A percentile compares a stretch with the other conserved stretches of the same genome.
Conservation (phyloP, 2,888 invertebrate genomes). For the Rambutsinella grinnellia region DNA sequence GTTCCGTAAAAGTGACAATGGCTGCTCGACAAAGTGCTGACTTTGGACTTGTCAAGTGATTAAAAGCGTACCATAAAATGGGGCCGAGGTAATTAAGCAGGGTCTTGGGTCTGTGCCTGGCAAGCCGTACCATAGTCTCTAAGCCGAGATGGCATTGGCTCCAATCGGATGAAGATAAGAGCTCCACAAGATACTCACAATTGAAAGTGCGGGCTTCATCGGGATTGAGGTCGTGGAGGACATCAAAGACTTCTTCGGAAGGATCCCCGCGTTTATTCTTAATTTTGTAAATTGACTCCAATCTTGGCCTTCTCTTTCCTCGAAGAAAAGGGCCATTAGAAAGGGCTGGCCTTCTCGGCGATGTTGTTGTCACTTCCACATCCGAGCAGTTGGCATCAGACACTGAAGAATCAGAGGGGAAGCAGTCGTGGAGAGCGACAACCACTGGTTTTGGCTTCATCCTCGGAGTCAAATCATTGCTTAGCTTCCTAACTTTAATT, state of each 20-base stretch:
- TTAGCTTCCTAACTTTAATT: no score
- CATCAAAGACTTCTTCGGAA: constrained; percentile 25
- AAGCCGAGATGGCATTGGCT: constrained; percentile 9
- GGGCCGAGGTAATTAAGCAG: constrained; percentile 28
- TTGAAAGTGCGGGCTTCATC: constrained; percentile 18
- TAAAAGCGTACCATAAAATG: constrained; percentile 30
- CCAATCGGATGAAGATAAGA: constrained; percentile 23
- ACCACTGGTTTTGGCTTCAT: constrained; percentile 12
- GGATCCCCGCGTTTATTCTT: neutral
- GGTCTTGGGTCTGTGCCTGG: constrained; percentile 29
- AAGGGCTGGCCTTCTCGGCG: neutral
- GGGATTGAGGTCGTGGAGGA: constrained; percentile 23
- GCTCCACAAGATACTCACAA: constrained; percentile 16
- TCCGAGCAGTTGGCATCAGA: neutral
- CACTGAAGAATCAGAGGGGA: constrained; percentile 32
- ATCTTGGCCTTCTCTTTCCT: constrained; percentile 16
- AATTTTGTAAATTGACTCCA: constrained; percentile 7
- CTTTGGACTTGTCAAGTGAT: constrained; percentile 27
- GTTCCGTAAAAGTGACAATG: constrained; percentile 33
- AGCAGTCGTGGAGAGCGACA: constrained; percentile 30
- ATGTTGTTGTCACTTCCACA: neutral
- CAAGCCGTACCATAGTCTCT: constrained; percentile 26
- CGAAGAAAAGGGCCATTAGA: neutral
- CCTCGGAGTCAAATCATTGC: neutral
- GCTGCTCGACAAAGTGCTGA: constrained; percentile 24